These are phyloP conservation scores for Craniophora ligustri DNA, from an alignment of 2,888 invertebrate genomes.

Conservation along the genomic window DNA sequence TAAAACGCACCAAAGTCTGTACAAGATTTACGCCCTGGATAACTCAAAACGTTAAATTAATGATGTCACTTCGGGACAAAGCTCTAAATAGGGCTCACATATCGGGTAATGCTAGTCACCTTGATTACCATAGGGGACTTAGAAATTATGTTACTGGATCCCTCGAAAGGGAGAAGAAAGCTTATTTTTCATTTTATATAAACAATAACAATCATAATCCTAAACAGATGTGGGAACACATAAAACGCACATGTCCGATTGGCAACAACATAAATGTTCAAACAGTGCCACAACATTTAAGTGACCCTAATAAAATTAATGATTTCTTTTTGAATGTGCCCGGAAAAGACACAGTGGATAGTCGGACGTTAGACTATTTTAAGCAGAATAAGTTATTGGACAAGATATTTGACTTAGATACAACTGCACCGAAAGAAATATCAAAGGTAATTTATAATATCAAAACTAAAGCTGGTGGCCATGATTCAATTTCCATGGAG, in stretches of 20 bases:
- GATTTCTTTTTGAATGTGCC: not conserved
- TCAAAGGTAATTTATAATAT: not conserved
- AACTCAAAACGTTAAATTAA: constrained; percentile 1
- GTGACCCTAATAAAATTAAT: not conserved
- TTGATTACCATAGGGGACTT: not conserved
- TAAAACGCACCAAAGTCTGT: constrained; percentile 1
- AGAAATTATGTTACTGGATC: not conserved
- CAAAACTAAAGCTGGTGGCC: constrained; percentile 1
- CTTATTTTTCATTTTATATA: not conserved
- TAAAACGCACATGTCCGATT: constrained; percentile 4
- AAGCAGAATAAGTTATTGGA: not conserved
- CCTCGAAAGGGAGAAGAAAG: not conserved
- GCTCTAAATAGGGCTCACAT: not conserved
- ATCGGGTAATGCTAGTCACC: not conserved
- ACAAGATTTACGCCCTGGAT: constrained; percentile 1
- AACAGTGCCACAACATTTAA: not conserved
- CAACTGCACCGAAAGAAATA: not conserved
- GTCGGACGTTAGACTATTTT: not conserved
- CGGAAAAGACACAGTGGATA: not conserved
- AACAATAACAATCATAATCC: constrained; percentile 6
- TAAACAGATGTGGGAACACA: constrained; percentile 1
- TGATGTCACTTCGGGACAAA: constrained; percentile 2
- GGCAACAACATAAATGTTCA: not conserved
- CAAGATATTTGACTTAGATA: not conserved
- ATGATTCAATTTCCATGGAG: constrained; percentile 1